These are phyloP conservation scores for Cheiracanthium punctorium DNA, from an alignment of 2,888 invertebrate species.

Conservation along the genomic window DNA sequence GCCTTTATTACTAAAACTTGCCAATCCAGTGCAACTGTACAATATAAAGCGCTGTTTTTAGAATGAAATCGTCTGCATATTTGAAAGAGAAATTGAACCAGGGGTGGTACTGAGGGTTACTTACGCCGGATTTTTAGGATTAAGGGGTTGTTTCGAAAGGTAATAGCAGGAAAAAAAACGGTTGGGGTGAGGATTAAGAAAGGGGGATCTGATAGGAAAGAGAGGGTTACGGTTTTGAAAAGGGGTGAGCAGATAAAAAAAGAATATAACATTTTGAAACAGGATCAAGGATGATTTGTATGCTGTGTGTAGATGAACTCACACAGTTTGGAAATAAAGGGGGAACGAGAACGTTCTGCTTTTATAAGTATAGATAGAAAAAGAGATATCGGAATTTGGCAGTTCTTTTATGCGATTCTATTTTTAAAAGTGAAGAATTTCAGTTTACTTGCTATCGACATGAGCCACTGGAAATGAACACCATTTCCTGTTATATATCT, in stretches of 20 bases:
- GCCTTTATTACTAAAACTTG: too few relatives aligned
- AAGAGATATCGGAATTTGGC: background rate
- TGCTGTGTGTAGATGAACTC: conserved; percentile 4
- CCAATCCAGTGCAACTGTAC: background rate
- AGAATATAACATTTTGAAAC: background rate
- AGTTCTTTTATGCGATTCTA: background rate
- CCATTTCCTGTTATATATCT: too few relatives aligned
- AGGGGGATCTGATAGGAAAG: background rate
- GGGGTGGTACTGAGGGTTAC: background rate
- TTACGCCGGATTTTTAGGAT: conserved; percentile 20
- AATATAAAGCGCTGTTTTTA: conserved; percentile 8
- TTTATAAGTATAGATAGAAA: background rate
- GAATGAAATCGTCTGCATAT: background rate
- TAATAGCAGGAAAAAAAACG: conserved; percentile 18
- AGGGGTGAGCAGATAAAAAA: background rate
- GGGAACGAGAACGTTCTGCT: background rate
- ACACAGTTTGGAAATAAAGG: background rate
- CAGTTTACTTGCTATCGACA: too few relatives aligned
- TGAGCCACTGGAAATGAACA: too few relatives aligned
- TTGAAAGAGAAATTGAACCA: background rate
- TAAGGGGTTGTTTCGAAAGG: conserved; percentile 28
- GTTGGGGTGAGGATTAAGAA: conserved; percentile 14
- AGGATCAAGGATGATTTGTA: conserved; percentile 23
- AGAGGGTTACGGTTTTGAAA: background rate
- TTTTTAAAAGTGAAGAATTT: background rate